Evolutionary conservation across 2,113 vertebrate species (phyloP), one percentile per base, ranked within the genome.

Genomic region (Phasianus colchicus): DNA sequence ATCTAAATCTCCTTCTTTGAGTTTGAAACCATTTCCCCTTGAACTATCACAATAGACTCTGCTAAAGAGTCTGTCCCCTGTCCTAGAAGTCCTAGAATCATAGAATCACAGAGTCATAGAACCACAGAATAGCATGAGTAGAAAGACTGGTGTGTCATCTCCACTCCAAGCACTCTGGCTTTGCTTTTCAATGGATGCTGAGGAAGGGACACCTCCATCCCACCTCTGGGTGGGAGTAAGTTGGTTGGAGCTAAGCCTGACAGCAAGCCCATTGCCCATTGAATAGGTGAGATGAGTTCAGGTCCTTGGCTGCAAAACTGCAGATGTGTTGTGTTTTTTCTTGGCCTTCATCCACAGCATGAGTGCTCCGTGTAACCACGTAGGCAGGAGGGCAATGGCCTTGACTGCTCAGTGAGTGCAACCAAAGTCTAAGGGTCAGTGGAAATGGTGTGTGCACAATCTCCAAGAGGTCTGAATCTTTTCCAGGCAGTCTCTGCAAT

Each of bases 361-460:
- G 72, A 43, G 57, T 54, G 24, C 14, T 21, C 36, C 6, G 4
- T 6, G 79, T 36, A 86, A 54, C 77, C 36, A 54, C 14, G 16
- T 11, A 48, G 43, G 8, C 25, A 8, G 10, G 34, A 29, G 42
- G 78, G 6, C 63, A 69, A 13, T 29, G 58, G 54, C 64, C 55
- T 74, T 55, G 34, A 6, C 70, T 74, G 27, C 55, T n/a, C 10
- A 47, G 38, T 2, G 6, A 8, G 36, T 38, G n/a, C 13, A 55
- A 12, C 25, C 34, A 54, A 50, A 69, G 42, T 65, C 38, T 32
- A 57, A 52, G 43, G 18, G 36, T 74, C 45, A 82, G 29, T 2
- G 4, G 19, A 17, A 36, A 17, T 1, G 13, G 34, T 34, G 8
- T 9, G 6, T 9, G 3, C 27, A 66, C 24, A n/a, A 0, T 20